phyloP scores from a whole-genome alignment of 2,888 invertebrate genomes.

The Apodemia zela region DNA sequence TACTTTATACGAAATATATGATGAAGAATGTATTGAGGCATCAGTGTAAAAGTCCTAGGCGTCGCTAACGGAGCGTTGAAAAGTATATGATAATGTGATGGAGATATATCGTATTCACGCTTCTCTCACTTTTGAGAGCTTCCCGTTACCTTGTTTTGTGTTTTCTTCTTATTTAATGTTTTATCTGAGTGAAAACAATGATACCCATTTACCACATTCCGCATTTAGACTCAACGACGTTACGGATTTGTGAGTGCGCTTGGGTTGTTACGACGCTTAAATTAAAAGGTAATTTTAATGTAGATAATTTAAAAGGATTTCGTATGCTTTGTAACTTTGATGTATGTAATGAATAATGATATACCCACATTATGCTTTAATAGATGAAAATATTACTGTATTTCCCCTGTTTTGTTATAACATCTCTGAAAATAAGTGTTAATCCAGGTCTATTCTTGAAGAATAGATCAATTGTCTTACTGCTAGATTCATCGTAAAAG shows the following conservation, averaged over 20 bases:
- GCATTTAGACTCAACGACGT: constrained; percentile 40
- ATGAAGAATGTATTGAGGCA: constrained; percentile 52
- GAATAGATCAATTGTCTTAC: no score
- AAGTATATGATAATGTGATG: constrained; percentile 73
- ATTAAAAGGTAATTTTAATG: constrained; percentile 15
- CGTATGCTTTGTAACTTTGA: background rate
- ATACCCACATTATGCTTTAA: background rate
- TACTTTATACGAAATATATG: constrained; percentile 23
- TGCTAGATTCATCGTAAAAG: no score
- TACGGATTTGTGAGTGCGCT: constrained; percentile 1
- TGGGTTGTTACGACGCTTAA: constrained; percentile 12
- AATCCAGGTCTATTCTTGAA: no score
- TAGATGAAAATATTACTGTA: no score
- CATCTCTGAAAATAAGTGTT: no score
- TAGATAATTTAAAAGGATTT: background rate
- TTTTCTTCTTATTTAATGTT: constrained; percentile 52
- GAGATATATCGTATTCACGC: constrained; percentile 65
- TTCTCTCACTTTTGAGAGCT: constrained; percentile 52
- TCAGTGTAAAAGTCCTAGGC: constrained; percentile 53
- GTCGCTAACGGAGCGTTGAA: constrained; percentile 45
- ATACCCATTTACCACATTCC: constrained; percentile 57
- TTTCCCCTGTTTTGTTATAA: no score
- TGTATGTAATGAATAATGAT: background rate
- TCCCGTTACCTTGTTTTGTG: constrained; percentile 53
- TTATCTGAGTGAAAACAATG: constrained; percentile 63